phyloP scores from a whole-genome alignment of 2,113 vertebrate species.

The Rousettus leschenaultii region DNA sequence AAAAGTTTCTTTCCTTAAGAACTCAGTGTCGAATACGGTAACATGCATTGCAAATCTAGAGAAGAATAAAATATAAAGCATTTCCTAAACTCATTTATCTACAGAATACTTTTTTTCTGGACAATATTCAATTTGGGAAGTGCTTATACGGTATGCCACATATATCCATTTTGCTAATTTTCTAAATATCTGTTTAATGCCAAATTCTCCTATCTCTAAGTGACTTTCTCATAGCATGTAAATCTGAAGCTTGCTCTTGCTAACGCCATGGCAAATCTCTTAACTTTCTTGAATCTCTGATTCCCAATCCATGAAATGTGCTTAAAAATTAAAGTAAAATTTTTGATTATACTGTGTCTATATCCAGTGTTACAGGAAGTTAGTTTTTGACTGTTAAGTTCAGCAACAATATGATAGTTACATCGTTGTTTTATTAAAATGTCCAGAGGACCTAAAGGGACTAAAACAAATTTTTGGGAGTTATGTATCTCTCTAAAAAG shows the following conservation, averaged over 20 bases:
- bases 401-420: neutral
- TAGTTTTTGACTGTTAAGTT: conserved; percentile 26
- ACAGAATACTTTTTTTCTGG: neutral
- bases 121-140: neutral
- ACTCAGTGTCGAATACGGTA: neutral
- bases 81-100: neutral
- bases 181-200: neutral
- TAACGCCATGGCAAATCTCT: neutral
- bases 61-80: neutral
- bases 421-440: neutral
- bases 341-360: neutral
- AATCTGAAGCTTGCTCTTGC: neutral
- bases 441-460: neutral
- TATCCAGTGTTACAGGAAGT: neutral
- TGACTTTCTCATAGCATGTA: neutral
- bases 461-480: neutral
- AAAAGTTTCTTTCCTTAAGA: neutral
- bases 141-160: neutral
- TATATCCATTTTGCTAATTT: conserved; percentile 11
- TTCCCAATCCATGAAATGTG: conserved; percentile 23
- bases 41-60: neutral
- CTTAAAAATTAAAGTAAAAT: conserved; percentile 46
- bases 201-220: neutral
- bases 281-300: conserved; percentile 20
- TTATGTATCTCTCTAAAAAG: neutral